Base-by-base conservation (phyloP, 2,113 vertebrate species). In the Scatophagus argus region DNA sequence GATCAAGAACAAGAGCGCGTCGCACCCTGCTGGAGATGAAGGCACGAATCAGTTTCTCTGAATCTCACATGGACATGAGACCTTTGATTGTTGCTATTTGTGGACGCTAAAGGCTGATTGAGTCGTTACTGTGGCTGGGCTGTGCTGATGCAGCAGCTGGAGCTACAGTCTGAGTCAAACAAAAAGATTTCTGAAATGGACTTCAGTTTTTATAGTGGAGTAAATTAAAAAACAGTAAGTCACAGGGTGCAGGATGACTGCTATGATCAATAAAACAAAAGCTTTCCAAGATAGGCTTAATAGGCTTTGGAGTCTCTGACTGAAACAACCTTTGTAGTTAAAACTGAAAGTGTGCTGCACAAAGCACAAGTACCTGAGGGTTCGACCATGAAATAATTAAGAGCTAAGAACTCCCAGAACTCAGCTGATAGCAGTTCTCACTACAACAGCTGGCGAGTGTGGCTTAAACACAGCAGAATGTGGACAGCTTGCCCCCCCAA, bases 11-110 rank as follows among this genome's bases (percentile, higher is more conserved):
- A 58, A 55, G 64, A 81, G 47, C 46, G 3, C 56, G 1, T 64
- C 46, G 77, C 74, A 39, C 88, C 47, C 78, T 39, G 60, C 78
- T 32, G 83, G 67, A 82, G 85, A 65, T 25, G 78, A 77, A 77
- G 63, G 69, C 73, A 39, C 0, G 17, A 63, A 81, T 34, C 27
- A 78, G 63, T 39, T 59, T 29, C 51, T 82, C 10, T 51, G 27
- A 75, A 44, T 67, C 47, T 62, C 66, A 64, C 6, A 6, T 49
- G 71, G 49, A 77, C 59, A 11, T 0, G 3, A 62, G 58, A 55
- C 47, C 44, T 66, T 34, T 49, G 66, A 34, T 74, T 61, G 9
- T 21, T 10, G 23, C 64, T 86, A 51, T 80, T 67, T 72, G 60
- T 77, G 68, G 27, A 56, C 13, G 14, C 32, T 51, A 11, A 72